A percentile compares a stretch with the other conserved stretches of the same genome.
Conservation (phyloP, 2,113 vertebrate species). For the Apaloderma vittatum region DNA sequence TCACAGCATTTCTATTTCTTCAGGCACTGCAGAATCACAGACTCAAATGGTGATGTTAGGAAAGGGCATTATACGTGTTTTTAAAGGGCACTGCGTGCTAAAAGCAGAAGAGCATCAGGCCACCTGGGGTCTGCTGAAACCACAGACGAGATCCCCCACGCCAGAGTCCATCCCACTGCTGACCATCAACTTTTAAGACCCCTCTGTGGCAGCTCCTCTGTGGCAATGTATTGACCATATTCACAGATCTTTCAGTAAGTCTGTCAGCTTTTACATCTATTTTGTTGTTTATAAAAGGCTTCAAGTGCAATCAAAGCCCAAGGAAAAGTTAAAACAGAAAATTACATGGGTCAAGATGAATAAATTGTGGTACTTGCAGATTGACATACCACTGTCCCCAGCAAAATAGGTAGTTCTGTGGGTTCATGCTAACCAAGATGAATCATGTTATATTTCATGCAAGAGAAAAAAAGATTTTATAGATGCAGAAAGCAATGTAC, state of each 20-base stretch:
- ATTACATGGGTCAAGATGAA: background rate
- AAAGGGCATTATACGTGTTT: background rate
- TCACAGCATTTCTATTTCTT: background rate
- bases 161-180: accelerated
- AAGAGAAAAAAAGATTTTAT: background rate
- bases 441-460: background rate
- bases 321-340: background rate
- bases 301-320: background rate
- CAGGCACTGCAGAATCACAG: background rate
- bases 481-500: background rate
- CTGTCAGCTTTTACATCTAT: background rate
- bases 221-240: background rate
- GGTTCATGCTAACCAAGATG: background rate
- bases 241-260: background rate
- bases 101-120: background rate
- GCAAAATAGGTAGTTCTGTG: background rate
- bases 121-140: background rate
- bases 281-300: background rate
- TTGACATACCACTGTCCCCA: accelerated
- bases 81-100: background rate
- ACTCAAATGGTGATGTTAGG: background rate
- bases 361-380: background rate
- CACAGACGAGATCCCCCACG: background rate
- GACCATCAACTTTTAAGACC: background rate
- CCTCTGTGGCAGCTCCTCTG: background rate